These are phyloP conservation scores for Heloderma charlesbogerti DNA, from an alignment of 2,113 vertebrate genomes.

Conservation along the genomic window DNA sequence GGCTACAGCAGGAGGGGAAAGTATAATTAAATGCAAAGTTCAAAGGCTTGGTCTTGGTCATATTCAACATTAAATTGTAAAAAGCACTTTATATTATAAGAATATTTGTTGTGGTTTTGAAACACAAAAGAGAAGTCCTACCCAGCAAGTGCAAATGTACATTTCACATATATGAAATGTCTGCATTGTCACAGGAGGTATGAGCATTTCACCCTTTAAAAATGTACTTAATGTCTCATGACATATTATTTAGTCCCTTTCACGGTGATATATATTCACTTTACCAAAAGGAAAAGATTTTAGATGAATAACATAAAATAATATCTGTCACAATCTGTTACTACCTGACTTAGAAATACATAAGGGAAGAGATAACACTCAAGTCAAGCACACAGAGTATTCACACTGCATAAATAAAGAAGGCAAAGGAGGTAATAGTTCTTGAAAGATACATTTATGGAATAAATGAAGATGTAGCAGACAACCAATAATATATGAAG, in stretches of 20 bases:
- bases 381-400: conserved; percentile 43
- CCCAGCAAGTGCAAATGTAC: not conserved
- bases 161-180: not conserved
- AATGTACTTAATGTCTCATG: conserved; percentile 51
- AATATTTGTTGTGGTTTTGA: not conserved
- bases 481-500: conserved; percentile 48
- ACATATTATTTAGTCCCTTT: conserved; percentile 53
- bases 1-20: not conserved
- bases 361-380: conserved; percentile 40
- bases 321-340: conserved; percentile 65
- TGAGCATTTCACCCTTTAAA: conserved; percentile 23
- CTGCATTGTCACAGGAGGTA: not conserved
- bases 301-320: conserved; percentile 27
- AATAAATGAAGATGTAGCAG: conserved; percentile 64
- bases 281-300: conserved; percentile 51
- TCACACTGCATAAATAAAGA: conserved; percentile 45
- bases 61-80: not conserved
- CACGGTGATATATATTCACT: conserved; percentile 53
- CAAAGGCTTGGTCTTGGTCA: not conserved
- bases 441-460: conserved; percentile 62
- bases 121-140: not conserved
- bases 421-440: conserved; percentile 57
- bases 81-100: not conserved
- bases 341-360: conserved; percentile 33
- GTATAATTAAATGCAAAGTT: not conserved